Evolutionary conservation across 2,888 invertebrate species (phyloP), one percentile per base, ranked within the genome.

Genomic region (Drosophila paracracens): DNA sequence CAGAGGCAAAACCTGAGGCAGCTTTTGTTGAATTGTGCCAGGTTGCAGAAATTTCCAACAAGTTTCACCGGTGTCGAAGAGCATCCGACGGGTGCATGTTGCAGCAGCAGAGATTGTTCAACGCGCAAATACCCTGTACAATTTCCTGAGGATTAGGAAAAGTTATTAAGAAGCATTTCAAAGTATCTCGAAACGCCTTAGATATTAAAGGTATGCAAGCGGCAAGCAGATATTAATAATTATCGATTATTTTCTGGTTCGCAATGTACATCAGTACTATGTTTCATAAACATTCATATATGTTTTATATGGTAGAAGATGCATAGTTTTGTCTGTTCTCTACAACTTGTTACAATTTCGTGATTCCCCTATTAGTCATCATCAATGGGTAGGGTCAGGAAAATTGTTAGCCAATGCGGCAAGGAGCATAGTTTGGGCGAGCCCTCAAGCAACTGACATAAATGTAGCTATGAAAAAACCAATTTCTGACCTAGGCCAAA

Each of bases 321-420:
- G 13, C 7, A 21, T 21, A 2, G 13, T 0, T n/a, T n/a, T n/a
- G 40, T 4, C 40, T 2, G 4, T n/a, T 40, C 10, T 40, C n/a
- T 4, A n/a, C n/a, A 40, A 21, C 16, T 46, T 16, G 46, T 46
- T 16, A 5, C 33, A 35, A 33, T 7, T 31, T 16, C 2, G 16
- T 38, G 4, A 21, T 43, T 21, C 21, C 40, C 16, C 5, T n/a
- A 16, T n/a, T 16, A n/a, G 8, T 1, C n/a, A 13, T 6, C 5
- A 31, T 21, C 16, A 10, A 0, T 31, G 40, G 38, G 46, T 18
- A 35, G 52, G 54, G 58, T 54, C 87, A 89, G 76, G 62, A 83
- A 87, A 83, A 79, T 83, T 73, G 90, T 81, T 83, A 80, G 86
- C 81, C 89, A 83, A 89, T 89, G 86, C 76, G 51, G 43, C 33